Evolutionary conservation across 2,797 vertebrate genomes (phyloP), one percentile per base, ranked within the genome.

Genomic region (Myripristis murdjan): DNA sequence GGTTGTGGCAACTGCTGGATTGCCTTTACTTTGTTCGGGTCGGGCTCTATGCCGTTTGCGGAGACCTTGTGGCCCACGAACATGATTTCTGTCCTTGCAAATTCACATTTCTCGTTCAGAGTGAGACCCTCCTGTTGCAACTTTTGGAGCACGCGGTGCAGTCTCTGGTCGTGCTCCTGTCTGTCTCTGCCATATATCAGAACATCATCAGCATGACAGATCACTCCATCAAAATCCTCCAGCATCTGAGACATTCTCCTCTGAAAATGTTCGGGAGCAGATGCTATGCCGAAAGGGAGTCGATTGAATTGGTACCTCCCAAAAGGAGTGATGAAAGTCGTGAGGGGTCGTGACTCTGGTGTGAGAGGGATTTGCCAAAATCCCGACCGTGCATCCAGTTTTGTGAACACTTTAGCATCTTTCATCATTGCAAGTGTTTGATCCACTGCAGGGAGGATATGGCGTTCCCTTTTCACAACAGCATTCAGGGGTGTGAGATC

Each of bases 321-420:
- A 26, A 80, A 71, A 10, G 31, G 26, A 4, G 64, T 73, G 31
- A 75, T 79, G 39, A 85, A 83, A 2, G 59, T 62, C 7, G 54
- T 55, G 26, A 81, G 41, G 44, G 61, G 23, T 2, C 3, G 0
- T 58, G 62, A 71, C 6, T 64, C 33, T 60, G 52, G 18, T 6
- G 59, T 70, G 1, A 77, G 14, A 1, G 65, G 64, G 2, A 77
- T 75, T 55, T 81, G 69, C 59, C 63, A 79, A 49, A 79, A 85
- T 11, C 66, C 52, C 1, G 63, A 77, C n/a, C 9, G 10, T 1
- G 56, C 58, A 16, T 86, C 62, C 0, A 84, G 43, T 20, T 86
- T 84, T 47, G 76, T 81, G 28, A 83, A 83, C 0, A 80, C 20
- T 41, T 71, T 51, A 1, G 56, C 62, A 39, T 70, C 53, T 16